These are phyloP conservation scores for Galerucella calmariensis DNA, from an alignment of 2,888 invertebrate species.

Conservation along the genomic window DNA sequence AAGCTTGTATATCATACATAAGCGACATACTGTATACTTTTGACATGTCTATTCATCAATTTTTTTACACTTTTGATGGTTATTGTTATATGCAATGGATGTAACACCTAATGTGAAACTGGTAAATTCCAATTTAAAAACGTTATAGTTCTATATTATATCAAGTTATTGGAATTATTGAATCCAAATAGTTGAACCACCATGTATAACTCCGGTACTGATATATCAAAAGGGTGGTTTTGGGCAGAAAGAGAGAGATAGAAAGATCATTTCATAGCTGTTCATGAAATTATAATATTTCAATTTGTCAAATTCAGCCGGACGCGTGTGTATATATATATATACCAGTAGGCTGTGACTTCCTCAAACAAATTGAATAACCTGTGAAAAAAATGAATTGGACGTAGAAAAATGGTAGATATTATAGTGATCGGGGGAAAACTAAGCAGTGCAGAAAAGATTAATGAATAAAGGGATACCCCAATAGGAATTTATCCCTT, in stretches of 20 bases:
- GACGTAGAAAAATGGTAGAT: constrained; percentile 37
- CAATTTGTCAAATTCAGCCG: constrained; percentile 48
- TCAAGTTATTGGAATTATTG: no score
- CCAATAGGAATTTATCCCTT: constrained; percentile 40
- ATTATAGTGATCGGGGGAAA: constrained; percentile 38
- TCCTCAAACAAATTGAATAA: constrained; percentile 44
- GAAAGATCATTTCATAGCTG: constrained; percentile 28
- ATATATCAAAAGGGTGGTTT: constrained; percentile 29
- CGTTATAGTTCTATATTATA: neutral
- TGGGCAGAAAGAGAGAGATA: neutral
- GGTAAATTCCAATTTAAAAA: neutral
- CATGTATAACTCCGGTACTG: constrained; percentile 9
- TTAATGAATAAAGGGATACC: constrained; percentile 37
- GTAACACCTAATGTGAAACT: no score
- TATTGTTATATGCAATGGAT: no score
- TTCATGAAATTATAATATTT: constrained; percentile 47
- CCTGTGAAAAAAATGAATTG: constrained; percentile 44
- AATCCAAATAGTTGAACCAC: neutral
- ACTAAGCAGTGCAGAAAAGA: constrained; percentile 42
- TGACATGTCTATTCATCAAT: no score
- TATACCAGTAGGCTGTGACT: constrained; percentile 19
- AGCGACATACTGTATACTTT: no score
- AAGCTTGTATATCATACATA: no score
- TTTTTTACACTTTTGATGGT: no score
- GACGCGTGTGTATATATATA: constrained; percentile 33